Conservation (phyloP, 2,888 invertebrate genomes). For the Plagiodera versicolora region DNA sequence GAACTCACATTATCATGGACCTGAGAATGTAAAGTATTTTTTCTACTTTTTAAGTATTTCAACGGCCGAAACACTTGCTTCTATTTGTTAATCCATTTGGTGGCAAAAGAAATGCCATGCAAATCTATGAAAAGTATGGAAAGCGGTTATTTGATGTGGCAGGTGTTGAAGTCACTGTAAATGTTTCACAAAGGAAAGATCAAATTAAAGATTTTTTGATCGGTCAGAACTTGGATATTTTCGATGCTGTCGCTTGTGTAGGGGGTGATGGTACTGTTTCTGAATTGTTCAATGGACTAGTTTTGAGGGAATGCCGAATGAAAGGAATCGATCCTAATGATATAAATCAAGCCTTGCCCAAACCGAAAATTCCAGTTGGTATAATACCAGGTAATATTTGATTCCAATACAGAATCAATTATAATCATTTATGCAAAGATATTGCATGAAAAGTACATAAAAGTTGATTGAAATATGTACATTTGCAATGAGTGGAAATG, state of each 20-base stretch:
- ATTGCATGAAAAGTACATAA: too few species aligned
- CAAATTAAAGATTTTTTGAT: conserved; percentile 73
- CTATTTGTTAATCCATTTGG: conserved; percentile 85
- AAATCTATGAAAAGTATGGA: conserved; percentile 74
- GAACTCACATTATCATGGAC: too few species aligned
- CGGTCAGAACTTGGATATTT: conserved; percentile 60
- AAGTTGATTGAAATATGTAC: too few species aligned
- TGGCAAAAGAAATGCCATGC: conserved; percentile 72
- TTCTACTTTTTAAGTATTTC: conserved; percentile 57
- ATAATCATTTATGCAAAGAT: too few species aligned
- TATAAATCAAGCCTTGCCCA: conserved; percentile 56
- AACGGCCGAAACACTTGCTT: conserved; percentile 70
- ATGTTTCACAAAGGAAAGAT: conserved; percentile 73
- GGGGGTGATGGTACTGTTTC: conserved; percentile 88
- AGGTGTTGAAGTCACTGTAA: conserved; percentile 66
- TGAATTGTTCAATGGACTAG: conserved; percentile 76
- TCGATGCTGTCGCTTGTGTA: conserved; percentile 74
- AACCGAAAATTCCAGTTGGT: conserved; percentile 62
- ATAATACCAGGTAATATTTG: conserved; percentile 60
- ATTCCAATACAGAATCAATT: too few species aligned
- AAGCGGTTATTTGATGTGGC: conserved; percentile 67
- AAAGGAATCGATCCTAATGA: conserved; percentile 60
- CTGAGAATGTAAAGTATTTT: conserved; percentile 2
- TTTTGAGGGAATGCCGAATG: conserved; percentile 61
- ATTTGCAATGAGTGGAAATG: too few species aligned